Evolutionary conservation across 2,113 vertebrate genomes (phyloP), one percentile per base, ranked within the genome.

Genomic region (Pao palembangensis): DNA sequence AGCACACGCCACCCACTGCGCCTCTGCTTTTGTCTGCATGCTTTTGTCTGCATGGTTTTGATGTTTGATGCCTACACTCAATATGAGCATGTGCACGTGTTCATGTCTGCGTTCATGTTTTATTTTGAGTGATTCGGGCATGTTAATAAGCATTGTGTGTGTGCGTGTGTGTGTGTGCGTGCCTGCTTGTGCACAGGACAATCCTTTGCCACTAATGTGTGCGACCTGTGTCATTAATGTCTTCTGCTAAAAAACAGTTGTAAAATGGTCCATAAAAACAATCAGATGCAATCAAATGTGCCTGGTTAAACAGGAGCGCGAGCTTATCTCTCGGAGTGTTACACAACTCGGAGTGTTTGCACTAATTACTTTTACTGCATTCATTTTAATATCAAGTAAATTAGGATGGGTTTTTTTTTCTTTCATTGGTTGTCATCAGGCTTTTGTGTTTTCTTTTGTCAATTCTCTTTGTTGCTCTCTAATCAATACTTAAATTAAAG

Each of bases 11-110:
- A 68, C 48, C 16, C 54, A 67, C 80, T 69, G 70, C 47, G 61
- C 48, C 73, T 16, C 69, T 73, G 74, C 57, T 63, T 81, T 78
- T 67, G 81, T 84, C 70, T 78, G 76, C 62, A 31, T 65, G 58
- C 56, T 54, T 67, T 44, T 69, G 81, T 84, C 70, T 78, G 76
- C 62, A 31, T 65, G 58, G 58, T 54, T 67, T 44, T 69, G n/a
- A n/a, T 69, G 75, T 85, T 80, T 81, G 66, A 79, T 71, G 71
- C 73, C 64, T 73, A 13, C 58, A 25, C 55, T 47, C 18, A 47
- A 51, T 50, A 43, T 38, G n/a, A n/a, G n/a, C n/a, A 16, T 47
- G 52, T 42, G 48, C 58, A 42, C n/a, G 21, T 20, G 4, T 14
- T 14, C 23, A 12, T 48, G 6, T 49, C 6, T 25, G 11, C 42